Conservation (phyloP, 2,797 vertebrate species). For the Notolabrus celidotus region DNA sequence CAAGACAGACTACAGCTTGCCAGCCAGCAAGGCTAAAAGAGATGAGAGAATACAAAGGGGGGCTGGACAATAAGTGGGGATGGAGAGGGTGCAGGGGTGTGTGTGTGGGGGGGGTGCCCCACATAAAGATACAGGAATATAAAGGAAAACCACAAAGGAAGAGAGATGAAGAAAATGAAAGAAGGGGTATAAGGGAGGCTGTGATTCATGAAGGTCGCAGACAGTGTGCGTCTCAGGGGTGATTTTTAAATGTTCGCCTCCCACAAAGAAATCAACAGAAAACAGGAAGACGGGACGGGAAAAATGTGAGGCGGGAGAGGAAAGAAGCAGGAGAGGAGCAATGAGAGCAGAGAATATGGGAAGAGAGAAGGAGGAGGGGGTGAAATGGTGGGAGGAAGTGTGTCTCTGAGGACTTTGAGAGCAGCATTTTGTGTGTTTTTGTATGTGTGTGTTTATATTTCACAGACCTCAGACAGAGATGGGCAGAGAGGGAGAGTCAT, state of each 20-base stretch:
- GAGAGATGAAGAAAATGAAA: slow-evolving; percentile 54
- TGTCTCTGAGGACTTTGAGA: slow-evolving; percentile 53
- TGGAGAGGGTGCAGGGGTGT: slow-evolving; percentile 14
- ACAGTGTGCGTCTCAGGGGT: slow-evolving; percentile 69
- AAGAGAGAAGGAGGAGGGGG: slow-evolving; percentile 6
- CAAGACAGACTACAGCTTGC: slow-evolving; percentile 18
- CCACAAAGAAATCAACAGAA: slow-evolving; percentile 52
- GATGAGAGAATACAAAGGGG: slow-evolving; percentile 43
- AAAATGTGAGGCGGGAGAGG: slow-evolving; percentile 4
- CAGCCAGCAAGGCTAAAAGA: slow-evolving; percentile 41
- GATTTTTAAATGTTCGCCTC: slow-evolving; percentile 76
- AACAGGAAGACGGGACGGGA: slow-evolving; percentile 20
- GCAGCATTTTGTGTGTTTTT: slow-evolving; percentile 33
- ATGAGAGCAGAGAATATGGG: slow-evolving; percentile 32
- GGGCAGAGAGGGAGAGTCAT: slow-evolving; percentile 44
- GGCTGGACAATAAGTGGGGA: slow-evolving; percentile 56
- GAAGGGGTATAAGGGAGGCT: slow-evolving; percentile 43
- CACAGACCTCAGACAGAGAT: slow-evolving; percentile 59
- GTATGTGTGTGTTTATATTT: slow-evolving; percentile 61
- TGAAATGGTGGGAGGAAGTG: slow-evolving; percentile 60
- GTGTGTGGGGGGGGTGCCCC: slow-evolving; percentile 62
- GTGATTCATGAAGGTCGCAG: slow-evolving; percentile 76
- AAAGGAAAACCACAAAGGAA: slow-evolving; percentile 60
- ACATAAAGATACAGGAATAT: slow-evolving; percentile 65
- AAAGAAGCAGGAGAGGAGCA: not conserved